Evolutionary conservation across 2,113 vertebrate genomes (phyloP).

Genomic region (Ptilonorhynchus violaceus): DNA sequence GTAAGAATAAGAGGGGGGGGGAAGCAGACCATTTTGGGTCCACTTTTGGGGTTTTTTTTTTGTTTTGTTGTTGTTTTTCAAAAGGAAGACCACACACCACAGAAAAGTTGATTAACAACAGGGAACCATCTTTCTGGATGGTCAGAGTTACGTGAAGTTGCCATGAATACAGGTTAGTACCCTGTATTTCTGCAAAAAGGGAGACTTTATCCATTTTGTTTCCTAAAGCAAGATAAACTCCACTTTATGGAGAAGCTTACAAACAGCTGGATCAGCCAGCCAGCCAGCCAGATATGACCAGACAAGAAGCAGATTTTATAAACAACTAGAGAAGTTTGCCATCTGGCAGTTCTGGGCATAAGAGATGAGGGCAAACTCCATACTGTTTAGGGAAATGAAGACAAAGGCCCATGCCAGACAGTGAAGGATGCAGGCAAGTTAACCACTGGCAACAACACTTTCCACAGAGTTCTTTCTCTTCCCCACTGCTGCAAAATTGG

Average conservation of each 20-base stretch:
- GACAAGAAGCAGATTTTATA: neutral
- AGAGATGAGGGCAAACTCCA: neutral
- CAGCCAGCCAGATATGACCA: neutral
- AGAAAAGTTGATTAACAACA: neutral
- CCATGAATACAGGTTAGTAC: neutral
- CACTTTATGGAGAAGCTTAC: neutral
- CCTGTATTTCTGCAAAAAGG: neutral
- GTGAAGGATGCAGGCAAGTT: neutral
- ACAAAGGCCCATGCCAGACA: neutral
- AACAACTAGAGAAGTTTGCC: neutral
- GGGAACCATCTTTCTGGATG: neutral
- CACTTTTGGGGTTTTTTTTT: neutral
- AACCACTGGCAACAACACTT: neutral
- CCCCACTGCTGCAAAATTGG: neutral
- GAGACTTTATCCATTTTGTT: neutral
- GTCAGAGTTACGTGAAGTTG: neutral
- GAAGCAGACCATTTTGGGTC: accelerated
- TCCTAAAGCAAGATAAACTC: neutral
- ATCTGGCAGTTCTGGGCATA: neutral
- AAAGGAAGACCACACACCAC: neutral
- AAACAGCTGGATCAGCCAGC: neutral
- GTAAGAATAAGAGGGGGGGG: neutral
- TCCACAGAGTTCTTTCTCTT: neutral
- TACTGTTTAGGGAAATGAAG: neutral
- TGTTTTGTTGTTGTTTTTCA: neutral